Conservation (phyloP, 2,113 vertebrate genomes). For the Campylorhamphus procurvoides region DNA sequence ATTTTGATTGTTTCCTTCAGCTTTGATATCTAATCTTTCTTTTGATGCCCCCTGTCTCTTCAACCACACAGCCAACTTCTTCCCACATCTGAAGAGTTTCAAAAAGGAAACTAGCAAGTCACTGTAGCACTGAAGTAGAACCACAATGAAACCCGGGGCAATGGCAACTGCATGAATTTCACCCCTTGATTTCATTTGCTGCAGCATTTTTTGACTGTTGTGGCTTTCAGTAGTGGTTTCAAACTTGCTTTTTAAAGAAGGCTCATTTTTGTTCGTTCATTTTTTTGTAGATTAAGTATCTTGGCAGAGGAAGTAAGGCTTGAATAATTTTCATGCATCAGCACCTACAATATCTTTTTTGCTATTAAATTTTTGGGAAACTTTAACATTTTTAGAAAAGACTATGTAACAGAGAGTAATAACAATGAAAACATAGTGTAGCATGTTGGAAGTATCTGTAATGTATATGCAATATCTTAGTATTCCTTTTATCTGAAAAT, state of each 20-base stretch:
- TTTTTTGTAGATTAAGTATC: not conserved
- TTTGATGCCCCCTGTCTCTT: not conserved
- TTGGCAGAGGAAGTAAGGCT: not conserved
- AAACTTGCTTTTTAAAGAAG: not conserved
- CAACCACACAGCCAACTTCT: not conserved
- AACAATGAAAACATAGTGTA: not conserved
- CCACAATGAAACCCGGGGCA: not conserved
- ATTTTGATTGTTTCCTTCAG: conserved; percentile 26
- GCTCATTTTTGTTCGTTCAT: not conserved
- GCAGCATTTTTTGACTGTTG: not conserved
- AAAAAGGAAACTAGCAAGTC: conserved; percentile 30
- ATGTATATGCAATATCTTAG: not conserved
- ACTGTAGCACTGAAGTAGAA: not conserved
- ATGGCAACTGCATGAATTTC: not conserved
- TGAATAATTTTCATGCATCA: not conserved
- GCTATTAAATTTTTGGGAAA: not conserved
- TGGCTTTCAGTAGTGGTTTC: conserved; percentile 25
- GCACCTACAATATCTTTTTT: not conserved
- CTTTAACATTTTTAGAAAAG: not conserved
- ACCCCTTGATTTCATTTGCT: conserved; percentile 1
- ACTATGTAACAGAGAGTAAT: not conserved
- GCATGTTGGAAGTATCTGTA: not conserved
- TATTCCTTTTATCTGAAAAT: not conserved
- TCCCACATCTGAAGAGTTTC: conserved; percentile 51
- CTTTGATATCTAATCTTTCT: conserved; percentile 32